Percentiles rank a stretch among this genome's conserved stretches.
phyloP scores from a whole-genome alignment of 1,140 invertebrate genomes.

The Eumaeus atala region DNA sequence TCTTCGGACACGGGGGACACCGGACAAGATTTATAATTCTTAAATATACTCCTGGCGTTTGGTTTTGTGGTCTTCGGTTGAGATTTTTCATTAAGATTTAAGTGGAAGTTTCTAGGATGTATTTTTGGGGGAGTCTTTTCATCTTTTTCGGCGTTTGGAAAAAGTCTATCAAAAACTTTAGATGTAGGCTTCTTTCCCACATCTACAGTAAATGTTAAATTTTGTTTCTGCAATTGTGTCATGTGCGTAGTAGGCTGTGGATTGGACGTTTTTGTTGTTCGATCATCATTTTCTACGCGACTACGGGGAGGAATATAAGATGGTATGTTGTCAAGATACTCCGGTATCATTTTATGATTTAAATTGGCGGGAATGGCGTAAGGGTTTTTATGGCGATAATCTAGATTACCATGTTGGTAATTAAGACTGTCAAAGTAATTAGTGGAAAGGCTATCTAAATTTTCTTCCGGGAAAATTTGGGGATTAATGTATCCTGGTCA shows the following conservation, averaged over 20 bases:
- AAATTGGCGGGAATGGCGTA: slow-evolving; percentile 72
- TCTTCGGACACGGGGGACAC: slow-evolving; percentile 81
- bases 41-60: slow-evolving; percentile 76
- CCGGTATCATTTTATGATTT: slow-evolving; percentile 59
- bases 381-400: slow-evolving; percentile 66
- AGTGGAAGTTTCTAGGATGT: slow-evolving; percentile 59
- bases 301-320: slow-evolving; percentile 41
- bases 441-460: slow-evolving; percentile 61
- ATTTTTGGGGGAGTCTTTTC: slow-evolving; percentile 45
- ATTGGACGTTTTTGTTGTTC: slow-evolving; percentile 31
- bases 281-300: slow-evolving; percentile 18
- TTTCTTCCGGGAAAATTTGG: slow-evolving; percentile 50
- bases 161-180: slow-evolving; percentile 68
- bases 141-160: slow-evolving; percentile 39
- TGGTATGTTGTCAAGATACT: slow-evolving; percentile 41
- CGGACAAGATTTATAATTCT: slow-evolving; percentile 80
- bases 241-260: slow-evolving; percentile 42
- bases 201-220: slow-evolving; percentile 59
- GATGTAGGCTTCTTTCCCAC: slow-evolving; percentile 51
- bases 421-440: slow-evolving; percentile 64
- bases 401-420: slow-evolving; percentile 45
- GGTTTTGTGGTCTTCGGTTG: slow-evolving; percentile 51
- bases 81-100: slow-evolving; percentile 58
- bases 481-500: slow-evolving; percentile 54
- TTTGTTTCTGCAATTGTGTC: slow-evolving; percentile 45